These are phyloP conservation scores for Phengaris arion DNA, from an alignment of 2,888 invertebrate genomes.

Conservation along the genomic window DNA sequence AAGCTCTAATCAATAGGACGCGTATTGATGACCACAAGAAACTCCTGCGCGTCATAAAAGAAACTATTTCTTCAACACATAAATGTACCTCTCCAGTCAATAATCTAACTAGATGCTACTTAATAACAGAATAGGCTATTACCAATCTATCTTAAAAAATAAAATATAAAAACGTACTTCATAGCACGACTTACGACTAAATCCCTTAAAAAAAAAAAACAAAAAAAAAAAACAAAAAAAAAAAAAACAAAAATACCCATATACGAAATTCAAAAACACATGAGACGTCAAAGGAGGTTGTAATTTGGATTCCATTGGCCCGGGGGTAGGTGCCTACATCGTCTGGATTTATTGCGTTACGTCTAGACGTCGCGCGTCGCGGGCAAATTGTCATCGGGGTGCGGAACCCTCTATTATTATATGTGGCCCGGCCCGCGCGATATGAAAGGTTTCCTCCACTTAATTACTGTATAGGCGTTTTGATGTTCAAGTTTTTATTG, in stretches of 20 bases:
- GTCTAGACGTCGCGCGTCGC: conserved; percentile 58
- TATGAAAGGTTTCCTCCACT: conserved; percentile 25
- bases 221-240: background rate
- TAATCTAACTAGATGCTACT: too few relatives aligned
- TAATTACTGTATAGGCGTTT: conserved; percentile 20
- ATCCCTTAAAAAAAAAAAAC: too few relatives aligned
- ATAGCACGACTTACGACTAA: too few relatives aligned
- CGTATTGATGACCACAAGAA: too few relatives aligned
- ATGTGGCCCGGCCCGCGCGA: conserved; percentile 33
- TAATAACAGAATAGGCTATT: too few relatives aligned
- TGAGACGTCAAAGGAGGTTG: conserved; percentile 39
- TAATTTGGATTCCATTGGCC: conserved; percentile 39
- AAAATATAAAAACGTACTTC: too few relatives aligned
- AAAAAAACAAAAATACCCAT: background rate
- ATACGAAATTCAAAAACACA: background rate
- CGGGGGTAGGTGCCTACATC: conserved; percentile 34
- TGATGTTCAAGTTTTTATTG: conserved; percentile 17
- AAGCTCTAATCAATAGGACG: too few relatives aligned
- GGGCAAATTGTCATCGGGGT: conserved; percentile 52
- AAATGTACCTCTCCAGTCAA: too few relatives aligned
- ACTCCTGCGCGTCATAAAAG: too few relatives aligned
- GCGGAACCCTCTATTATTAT: conserved; percentile 36
- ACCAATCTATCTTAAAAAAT: too few relatives aligned
- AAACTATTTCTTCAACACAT: too few relatives aligned
- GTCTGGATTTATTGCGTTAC: conserved; percentile 47